Evolutionary conservation across 2,888 invertebrate genomes (phyloP), one percentile per base, ranked within the genome.

Genomic region (Andrena bucephala): DNA sequence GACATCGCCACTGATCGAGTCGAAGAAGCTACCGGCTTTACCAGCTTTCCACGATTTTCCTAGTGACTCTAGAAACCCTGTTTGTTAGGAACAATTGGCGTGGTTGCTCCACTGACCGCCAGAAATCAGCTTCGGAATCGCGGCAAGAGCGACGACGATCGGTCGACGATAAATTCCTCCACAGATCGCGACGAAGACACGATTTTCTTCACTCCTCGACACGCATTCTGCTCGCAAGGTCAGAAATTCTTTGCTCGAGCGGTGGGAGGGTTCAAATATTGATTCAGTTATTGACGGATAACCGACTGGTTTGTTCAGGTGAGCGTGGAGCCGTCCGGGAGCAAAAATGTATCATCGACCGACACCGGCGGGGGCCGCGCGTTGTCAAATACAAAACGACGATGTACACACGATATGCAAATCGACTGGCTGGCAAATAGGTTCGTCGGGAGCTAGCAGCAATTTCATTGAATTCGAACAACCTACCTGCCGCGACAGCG

Each of bases 251-350:
- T 84, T 29, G 57, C 27, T 59, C 2, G 24, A 8, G 24, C 10
- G 48, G 20, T 7, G 3, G 16, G 29, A 24, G 2, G 48, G 48
- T 27, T 36, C 76, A 85, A 89, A 87, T 83, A 87, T 88, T 89
- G 77, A 57, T 48, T 65, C 81, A 57, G 78, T 68, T 73, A 78
- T 77, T 65, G 83, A 77, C 82, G 78, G 85, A 87, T 72, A 87
- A 65, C 31, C 67, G 66, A 29, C 66, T 31, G 69, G 81, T 88
- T 89, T 87, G 81, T 72, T 77, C 88, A 88, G 83, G 87, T 89
- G 87, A 78, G 71, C 57, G 65, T 52, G 63, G 59, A 75, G 67
- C 62, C 66, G 79, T 65, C 70, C 42, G 24, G 74, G 69, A 54
- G 57, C 74, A 63, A 65, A 62, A 57, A 66, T 48, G 68, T 66